Conservation (phyloP, 2,113 vertebrate species). For the Phalacrocorax aristotelis region DNA sequence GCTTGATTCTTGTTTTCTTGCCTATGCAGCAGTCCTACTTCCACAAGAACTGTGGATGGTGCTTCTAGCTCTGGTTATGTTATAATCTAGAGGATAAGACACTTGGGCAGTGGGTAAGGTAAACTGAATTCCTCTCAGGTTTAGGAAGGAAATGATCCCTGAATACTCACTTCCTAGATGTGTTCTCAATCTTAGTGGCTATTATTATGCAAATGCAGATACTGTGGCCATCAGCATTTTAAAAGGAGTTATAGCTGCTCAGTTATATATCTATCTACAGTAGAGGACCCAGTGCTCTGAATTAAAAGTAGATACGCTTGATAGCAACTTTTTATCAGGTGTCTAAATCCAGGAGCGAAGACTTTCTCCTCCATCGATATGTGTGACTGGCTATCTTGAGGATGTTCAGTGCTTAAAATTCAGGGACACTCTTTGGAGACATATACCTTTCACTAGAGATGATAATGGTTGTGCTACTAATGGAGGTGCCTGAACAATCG, state of each 20-base stretch:
- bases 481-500: not conserved
- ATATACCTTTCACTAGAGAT: not conserved
- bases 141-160: not conserved
- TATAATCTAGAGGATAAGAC: not conserved
- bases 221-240: not conserved
- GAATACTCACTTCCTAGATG: not conserved
- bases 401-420: not conserved
- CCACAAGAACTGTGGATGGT: not conserved
- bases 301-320: rapidly evolving
- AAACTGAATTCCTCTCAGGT: not conserved
- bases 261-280: not conserved
- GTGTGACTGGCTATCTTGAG: not conserved
- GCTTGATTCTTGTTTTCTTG: not conserved
- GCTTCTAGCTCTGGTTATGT: not conserved
- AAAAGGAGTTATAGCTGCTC: not conserved
- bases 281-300: not conserved
- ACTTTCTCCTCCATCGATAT: not conserved
- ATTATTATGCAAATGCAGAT: not conserved
- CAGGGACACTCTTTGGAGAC: not conserved
- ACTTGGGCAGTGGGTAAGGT: not conserved
- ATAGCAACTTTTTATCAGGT: not conserved
- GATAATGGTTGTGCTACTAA: not conserved
- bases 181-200: not conserved
- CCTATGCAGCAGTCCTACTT: not conserved
- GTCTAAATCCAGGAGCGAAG: not conserved